Evolutionary conservation across 2,113 vertebrate genomes (phyloP), one percentile per base, ranked within the genome.

Genomic region (Mionectes macconnelli): DNA sequence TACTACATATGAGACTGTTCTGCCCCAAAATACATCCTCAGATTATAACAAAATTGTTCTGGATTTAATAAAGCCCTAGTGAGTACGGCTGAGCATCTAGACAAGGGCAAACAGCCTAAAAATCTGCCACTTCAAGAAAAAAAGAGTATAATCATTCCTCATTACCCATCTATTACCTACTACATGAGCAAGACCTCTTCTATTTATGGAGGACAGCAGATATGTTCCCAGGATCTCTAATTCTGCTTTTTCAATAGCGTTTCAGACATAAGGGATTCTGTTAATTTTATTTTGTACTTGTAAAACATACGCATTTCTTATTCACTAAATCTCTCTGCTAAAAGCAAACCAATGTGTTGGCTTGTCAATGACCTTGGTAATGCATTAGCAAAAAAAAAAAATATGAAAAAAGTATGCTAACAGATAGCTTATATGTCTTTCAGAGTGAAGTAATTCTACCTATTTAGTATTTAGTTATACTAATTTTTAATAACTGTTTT

Each of bases 141-240:
- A 28, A 52, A 37, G 12, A 77, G 8, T 19, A 72, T 40, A 40
- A 37, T 77, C 25, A 7, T 23, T 47, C 24, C 25, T 77, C 14
- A 2, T 30, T 69, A 45, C 27, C 31, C 49, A 21, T 12, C 67
- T 13, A 2, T 28, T 69, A 44, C 28, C 27, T 56, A 30, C 10
- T 75, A 24, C 8, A 37, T 7, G 12, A 19, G 47, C 20, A 82
- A 52, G 30, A 72, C 40, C 27, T 44, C 37, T 7, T 79, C 39
- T 45, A 3, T 28, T 40, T 14, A 44, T 6, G 3, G 10, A 40
- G 15, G 44, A 40, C 44, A 77, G 19, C 37, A 72, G n/a, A 25
- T 0, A 0, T 10, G 7, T 20, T 73, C 30, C 27, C 30, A n/a
- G 11, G 12, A 7, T 55, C 35, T 59, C 17, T 24, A 47, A 23